phyloP scores from a whole-genome alignment of 2,797 vertebrate genomes.

The Pyrrhura leucotis region DNA sequence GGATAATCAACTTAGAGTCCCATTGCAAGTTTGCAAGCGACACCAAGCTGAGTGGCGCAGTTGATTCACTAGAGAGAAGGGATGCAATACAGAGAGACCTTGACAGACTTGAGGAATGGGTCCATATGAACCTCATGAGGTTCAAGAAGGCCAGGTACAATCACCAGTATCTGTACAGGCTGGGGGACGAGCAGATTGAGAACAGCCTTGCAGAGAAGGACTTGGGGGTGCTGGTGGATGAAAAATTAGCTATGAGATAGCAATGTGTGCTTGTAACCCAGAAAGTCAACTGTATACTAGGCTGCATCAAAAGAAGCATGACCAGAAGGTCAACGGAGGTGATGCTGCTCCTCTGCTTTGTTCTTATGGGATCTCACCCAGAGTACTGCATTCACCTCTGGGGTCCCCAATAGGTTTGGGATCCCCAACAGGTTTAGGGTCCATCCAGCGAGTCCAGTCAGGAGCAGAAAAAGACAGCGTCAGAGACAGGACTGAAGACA shows the following conservation, averaged over 20 bases:
- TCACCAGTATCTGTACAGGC: background rate
- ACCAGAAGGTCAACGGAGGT: background rate
- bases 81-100: background rate
- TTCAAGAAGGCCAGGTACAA: background rate
- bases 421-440: background rate
- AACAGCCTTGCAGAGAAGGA: background rate
- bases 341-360: background rate
- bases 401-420: background rate
- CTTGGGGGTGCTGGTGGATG: background rate
- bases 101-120: background rate
- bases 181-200: background rate
- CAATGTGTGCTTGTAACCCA: background rate
- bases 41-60: background rate
- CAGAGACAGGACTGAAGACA: background rate
- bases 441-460: background rate
- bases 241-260: background rate
- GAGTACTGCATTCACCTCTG: background rate
- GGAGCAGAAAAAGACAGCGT: background rate
- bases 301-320: background rate
- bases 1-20: background rate
- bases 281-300: background rate
- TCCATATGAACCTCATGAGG: background rate
- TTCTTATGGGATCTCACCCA: background rate
- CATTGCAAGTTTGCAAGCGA: background rate
- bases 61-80: background rate